Evolutionary conservation across 2,888 invertebrate genomes (phyloP).

Genomic region (Chromoteleia sp.): DNA sequence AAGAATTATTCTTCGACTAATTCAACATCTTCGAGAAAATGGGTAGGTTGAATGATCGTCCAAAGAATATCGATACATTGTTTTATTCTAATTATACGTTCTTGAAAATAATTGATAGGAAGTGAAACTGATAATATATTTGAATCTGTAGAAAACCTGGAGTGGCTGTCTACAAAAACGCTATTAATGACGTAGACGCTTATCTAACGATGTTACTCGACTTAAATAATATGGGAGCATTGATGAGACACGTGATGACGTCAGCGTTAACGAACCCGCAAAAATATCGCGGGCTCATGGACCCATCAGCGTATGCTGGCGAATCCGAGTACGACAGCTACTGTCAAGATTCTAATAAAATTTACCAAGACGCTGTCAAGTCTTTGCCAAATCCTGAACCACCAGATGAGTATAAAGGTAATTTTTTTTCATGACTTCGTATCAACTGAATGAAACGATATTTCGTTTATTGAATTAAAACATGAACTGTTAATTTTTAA

Average conservation of each 20-base stretch:
- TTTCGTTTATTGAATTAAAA: no score
- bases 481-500: no score
- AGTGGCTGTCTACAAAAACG: constrained; percentile 87
- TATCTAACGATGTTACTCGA: constrained; percentile 96
- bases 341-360: constrained; percentile 89
- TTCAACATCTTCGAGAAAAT: constrained; percentile 96
- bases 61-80: neutral
- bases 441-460: neutral
- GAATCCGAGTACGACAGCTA: constrained; percentile 90
- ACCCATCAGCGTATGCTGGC: constrained; percentile 76
- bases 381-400: constrained; percentile 91
- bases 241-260: constrained; percentile 97
- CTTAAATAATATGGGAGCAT: constrained; percentile 97
- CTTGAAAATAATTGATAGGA: neutral
- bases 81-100: neutral
- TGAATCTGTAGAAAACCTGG: constrained; percentile 66
- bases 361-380: constrained; percentile 93
- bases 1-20: constrained; percentile 93
- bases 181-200: constrained; percentile 93
- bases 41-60: constrained; percentile 85
- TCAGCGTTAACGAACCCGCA: constrained; percentile 95
- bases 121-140: constrained; percentile 4
- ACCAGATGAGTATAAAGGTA: constrained; percentile 90
- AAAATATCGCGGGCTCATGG: constrained; percentile 82
- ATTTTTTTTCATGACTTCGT: constrained; percentile 33